These are phyloP conservation scores for Anthophora plumipes DNA, from an alignment of 2,888 invertebrate species.

Conservation along the genomic window DNA sequence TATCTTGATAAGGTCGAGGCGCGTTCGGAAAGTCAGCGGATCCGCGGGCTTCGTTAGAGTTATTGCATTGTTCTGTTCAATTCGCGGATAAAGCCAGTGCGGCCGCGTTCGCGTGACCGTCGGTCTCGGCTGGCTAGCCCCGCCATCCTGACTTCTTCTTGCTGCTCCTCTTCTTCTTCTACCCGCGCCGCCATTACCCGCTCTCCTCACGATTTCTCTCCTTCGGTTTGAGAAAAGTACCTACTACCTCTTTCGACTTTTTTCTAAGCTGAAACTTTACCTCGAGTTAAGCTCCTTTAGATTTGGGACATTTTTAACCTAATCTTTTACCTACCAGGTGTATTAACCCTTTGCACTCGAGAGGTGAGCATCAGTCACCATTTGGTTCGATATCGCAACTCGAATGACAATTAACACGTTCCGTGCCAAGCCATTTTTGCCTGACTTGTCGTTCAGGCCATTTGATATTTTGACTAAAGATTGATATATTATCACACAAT, in stretches of 20 bases:
- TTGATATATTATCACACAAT: too few relatives aligned
- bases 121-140: constrained; percentile 78
- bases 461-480: too few relatives aligned
- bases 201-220: neutral
- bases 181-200: constrained; percentile 42
- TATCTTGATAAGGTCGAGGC: constrained; percentile 53
- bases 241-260: neutral
- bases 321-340: too few relatives aligned
- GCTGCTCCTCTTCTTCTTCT: constrained; percentile 58
- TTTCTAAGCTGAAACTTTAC: neutral
- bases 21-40: constrained; percentile 49
- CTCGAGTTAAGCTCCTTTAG: neutral
- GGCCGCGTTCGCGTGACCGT: constrained; percentile 81
- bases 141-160: constrained; percentile 72
- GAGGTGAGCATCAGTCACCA: too few relatives aligned
- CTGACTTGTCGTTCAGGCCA: too few relatives aligned
- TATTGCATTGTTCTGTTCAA: constrained; percentile 62
- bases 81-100: constrained; percentile 50
- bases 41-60: constrained; percentile 58
- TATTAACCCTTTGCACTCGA: too few relatives aligned
- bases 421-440: too few relatives aligned
- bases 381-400: too few relatives aligned
- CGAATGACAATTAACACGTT: too few relatives aligned
- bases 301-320: too few relatives aligned
- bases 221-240: neutral